Conservation (phyloP, 2,888 invertebrate species). For the Nomada flava region DNA sequence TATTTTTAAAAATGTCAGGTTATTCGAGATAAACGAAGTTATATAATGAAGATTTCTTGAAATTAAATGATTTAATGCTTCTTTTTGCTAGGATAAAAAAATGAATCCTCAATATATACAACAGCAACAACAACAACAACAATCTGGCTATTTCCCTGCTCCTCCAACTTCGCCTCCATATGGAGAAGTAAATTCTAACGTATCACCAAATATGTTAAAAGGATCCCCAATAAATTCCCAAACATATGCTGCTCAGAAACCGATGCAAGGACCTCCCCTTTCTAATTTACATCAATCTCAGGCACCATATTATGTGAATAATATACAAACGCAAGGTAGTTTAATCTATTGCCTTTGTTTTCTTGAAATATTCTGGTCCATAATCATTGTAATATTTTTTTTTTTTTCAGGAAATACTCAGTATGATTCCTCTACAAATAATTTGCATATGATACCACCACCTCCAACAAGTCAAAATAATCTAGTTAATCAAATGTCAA, state of each 20-base stretch:
- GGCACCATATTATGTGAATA: conserved; percentile 74
- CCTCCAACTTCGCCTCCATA: conserved; percentile 69
- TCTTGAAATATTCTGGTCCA: not conserved
- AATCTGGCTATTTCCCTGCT: conserved; percentile 68
- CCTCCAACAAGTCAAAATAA: conserved; percentile 71
- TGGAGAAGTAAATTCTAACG: conserved; percentile 74
- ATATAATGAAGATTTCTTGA: not conserved
- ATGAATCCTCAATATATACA: conserved; percentile 86
- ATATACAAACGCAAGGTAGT: conserved; percentile 65
- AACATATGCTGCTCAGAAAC: conserved; percentile 70
- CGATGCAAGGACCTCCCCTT: conserved; percentile 69
- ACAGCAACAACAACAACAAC: conserved; percentile 74
- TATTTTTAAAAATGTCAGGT: not conserved
- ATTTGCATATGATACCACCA: conserved; percentile 69
- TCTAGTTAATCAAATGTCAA: conserved; percentile 78
- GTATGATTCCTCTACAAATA: conserved; percentile 70
- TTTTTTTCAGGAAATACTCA: conserved; percentile 62
- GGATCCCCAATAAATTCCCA: conserved; percentile 63
- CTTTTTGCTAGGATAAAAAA: conserved; percentile 69
- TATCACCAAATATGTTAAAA: conserved; percentile 71
- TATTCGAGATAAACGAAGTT: not conserved
- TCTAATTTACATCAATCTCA: conserved; percentile 72
- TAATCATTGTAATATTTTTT: not conserved
- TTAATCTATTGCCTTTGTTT: not conserved
- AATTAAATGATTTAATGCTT: not conserved